Base-by-base conservation (phyloP, 2,888 invertebrate genomes). In the Hybos culiciformis region DNA sequence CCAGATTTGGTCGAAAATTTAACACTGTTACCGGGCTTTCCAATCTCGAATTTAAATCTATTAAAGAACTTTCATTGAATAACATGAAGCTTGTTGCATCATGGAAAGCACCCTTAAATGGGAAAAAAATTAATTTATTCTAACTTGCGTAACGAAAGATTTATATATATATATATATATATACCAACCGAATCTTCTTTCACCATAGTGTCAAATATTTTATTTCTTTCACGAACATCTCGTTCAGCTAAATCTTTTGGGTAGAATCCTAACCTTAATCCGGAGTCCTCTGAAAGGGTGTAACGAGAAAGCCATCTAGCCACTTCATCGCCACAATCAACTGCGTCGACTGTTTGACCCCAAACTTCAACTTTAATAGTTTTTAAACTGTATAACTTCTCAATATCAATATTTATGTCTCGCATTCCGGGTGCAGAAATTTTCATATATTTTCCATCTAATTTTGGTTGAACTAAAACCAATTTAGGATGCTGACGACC, bases 261-360 rank as follows among this genome's bases (percentile, higher is more conserved):
- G 56, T 75, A 77, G 55, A 73, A 75, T 20, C 73, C 74, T 42
- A 78, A 57, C 33, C 75, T 67, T 41, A 71, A 68, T 12, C 67
- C 72, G 4, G 54, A 56, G 37, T 70, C 61, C 36, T 73, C 67
- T 41, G 68, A 65, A 36, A 73, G 61, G 39, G 77, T 55, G 50
- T 71, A 67, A 42, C 66, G 72, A 4, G 78, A 75, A 51, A 85
- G 64, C 85, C 85, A 86, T 42, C 74, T 70, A 5, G 78, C 75
- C 2, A 72, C 74, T 52, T 76, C 76, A 50, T 75, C 75, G 1
- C 85, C 85, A 60, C 83, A 83, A 57, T 85, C 83, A 40, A 74
- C 67, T 1, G 78, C 78, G 0, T 70, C 63, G 3, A 81, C 73
- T 1, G 63, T 53, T n/a, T 67, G 65, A 19, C 69, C 67, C 77